Evolutionary conservation across 2,797 vertebrate species (phyloP), one percentile per base, ranked within the genome.

Genomic region (Brachyalestes nurse): DNA sequence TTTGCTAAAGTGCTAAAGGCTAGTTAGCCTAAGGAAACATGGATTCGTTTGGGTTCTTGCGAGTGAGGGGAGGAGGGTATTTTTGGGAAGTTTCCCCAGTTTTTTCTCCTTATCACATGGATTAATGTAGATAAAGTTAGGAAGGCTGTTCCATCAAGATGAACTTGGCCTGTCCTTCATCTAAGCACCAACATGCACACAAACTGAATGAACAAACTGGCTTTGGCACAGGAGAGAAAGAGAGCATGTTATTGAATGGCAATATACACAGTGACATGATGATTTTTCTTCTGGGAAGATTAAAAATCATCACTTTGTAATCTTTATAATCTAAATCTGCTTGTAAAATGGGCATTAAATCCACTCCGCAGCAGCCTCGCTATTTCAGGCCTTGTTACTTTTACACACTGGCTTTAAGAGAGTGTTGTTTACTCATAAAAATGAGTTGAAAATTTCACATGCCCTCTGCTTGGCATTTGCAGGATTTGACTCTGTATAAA

Each of bases 1-100:
- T 45, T 82, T 62, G 84, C 82, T 82, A 77, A 45, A 73, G 84
- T 62, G 84, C 82, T 82, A 77, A 45, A 73, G 84, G 79, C 85
- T 70, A 83, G 70, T 55, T 70, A 49, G 19, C 69, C 62, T 45
- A 25, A 13, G 69, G 58, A 80, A 66, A 75, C 66, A 75, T 74
- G 53, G 45, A 45, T 61, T 23, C 23, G 6, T 69, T 62, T 45
- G 66, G 78, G 25, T 76, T 83, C 2, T 13, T 51, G 47, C 10
- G 42, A 8, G 42, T 45, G 42, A 8, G 42, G 13, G 12, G 13
- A 14, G 70, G 87, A 88, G 86, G 72, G 80, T 65, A 61, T 84
- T 87, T 87, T 78, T 78, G 49, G 74, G 78, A 72, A 57, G 55
- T 64, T 69, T 72, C 16, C 10, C 1, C 16, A 55, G 12, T 74